A percentile compares a stretch with the other conserved stretches of the same genome.
phyloP scores from a whole-genome alignment of 2,113 vertebrate species.

The Cairina moschata region DNA sequence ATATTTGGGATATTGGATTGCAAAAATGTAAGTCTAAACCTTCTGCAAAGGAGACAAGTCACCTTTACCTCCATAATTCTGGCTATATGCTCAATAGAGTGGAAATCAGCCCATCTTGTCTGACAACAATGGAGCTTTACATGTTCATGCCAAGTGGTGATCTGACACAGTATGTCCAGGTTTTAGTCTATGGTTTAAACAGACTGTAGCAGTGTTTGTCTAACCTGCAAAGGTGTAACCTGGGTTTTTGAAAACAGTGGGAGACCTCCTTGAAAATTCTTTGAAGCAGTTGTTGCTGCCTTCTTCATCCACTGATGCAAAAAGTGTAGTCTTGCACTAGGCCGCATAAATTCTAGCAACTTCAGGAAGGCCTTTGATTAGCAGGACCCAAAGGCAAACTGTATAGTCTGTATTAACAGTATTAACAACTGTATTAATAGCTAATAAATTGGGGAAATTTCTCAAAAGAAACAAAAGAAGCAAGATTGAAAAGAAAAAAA shows the following conservation, averaged over 20 bases:
- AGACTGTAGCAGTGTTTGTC: not conserved
- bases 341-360: not conserved
- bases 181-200: not conserved
- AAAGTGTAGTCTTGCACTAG: not conserved
- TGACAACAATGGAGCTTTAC: not conserved
- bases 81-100: not conserved
- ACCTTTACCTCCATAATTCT: not conserved
- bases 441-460: not conserved
- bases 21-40: not conserved
- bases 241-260: not conserved
- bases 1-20: not conserved
- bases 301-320: not conserved
- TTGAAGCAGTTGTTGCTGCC: not conserved
- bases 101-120: not conserved
- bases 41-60: not conserved
- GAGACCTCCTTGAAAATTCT: not conserved
- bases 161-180: not conserved
- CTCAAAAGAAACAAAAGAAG: conserved; percentile 4
- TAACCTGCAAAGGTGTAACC: not conserved
- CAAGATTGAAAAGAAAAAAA: not conserved
- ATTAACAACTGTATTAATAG: not conserved
- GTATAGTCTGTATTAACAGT: not conserved
- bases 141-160: not conserved
- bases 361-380: not conserved
- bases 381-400: not conserved